Evolutionary conservation across 1,140 invertebrate species (phyloP).

Genomic region (Octopus bimaculoides): DNA sequence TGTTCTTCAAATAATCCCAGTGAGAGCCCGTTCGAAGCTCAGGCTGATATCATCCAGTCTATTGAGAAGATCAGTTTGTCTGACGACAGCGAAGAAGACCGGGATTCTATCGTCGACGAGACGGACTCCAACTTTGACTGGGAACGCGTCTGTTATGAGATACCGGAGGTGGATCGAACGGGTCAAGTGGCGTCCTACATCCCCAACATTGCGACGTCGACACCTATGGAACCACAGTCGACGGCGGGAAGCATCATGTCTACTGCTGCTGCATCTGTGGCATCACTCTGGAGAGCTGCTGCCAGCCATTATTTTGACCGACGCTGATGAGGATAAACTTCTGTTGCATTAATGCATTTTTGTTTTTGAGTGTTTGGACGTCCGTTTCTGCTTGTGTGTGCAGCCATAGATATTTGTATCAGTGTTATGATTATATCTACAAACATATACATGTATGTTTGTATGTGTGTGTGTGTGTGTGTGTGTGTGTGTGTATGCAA

Average conservation of each 20-base stretch:
- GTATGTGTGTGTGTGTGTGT: no score
- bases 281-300: slow-evolving; percentile 37
- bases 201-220: slow-evolving; percentile 22
- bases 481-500: no score
- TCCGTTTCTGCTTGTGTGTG: no score
- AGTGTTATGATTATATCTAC: no score
- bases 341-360: no score
- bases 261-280: slow-evolving; percentile 37
- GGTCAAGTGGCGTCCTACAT: neutral
- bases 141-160: slow-evolving; percentile 30
- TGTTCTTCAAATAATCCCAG: slow-evolving; percentile 45
- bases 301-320: slow-evolving; percentile 22
- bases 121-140: slow-evolving; percentile 26
- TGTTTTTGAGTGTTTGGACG: no score
- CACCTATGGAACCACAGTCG: slow-evolving; percentile 19
- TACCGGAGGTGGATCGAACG: slow-evolving; percentile 1
- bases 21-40: slow-evolving; percentile 63
- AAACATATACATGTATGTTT: no score
- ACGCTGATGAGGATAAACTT: slow-evolving; percentile 8
- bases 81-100: slow-evolving; percentile 27
- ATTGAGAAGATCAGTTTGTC: slow-evolving; percentile 60
- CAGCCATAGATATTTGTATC: no score
- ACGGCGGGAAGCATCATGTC: slow-evolving; percentile 31
- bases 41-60: slow-evolving; percentile 57
- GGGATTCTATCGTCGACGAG: slow-evolving; percentile 22